phyloP scores from a whole-genome alignment of 2,113 vertebrate species.

The Glaucidium brasilianum region DNA sequence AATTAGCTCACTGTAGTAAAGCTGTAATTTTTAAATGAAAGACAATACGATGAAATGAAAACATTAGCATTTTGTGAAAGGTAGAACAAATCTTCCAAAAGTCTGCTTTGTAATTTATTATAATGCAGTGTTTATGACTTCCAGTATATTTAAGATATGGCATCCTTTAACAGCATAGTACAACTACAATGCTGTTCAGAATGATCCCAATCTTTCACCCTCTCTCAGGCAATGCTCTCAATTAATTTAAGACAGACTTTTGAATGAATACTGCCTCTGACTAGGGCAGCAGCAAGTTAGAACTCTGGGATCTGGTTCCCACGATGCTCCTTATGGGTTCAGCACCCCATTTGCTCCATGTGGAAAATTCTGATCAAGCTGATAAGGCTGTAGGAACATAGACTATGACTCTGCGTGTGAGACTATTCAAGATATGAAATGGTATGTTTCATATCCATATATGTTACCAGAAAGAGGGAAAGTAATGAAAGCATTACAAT shows the following conservation, averaged over 20 bases:
- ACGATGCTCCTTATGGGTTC: background rate
- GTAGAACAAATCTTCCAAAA: slow-evolving; percentile 72
- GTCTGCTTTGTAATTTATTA: slow-evolving; percentile 64
- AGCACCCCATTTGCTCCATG: background rate
- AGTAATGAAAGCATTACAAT: background rate
- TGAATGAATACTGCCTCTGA: background rate
- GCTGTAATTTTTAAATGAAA: slow-evolving; percentile 78
- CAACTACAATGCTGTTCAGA: background rate
- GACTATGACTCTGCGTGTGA: background rate
- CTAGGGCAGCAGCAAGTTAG: background rate
- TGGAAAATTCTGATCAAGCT: background rate
- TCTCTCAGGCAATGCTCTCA: background rate
- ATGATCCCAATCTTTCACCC: background rate
- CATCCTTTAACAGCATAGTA: background rate
- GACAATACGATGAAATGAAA: slow-evolving; percentile 63
- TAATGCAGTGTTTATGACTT: slow-evolving; percentile 45
- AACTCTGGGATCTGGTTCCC: background rate
- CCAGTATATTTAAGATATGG: slow-evolving; percentile 46
- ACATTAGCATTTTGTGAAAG: slow-evolving; percentile 74
- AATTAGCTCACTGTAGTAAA: slow-evolving; percentile 77
- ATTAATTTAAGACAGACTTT: background rate
- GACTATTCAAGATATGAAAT: background rate
- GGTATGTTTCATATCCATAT: background rate
- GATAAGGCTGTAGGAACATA: background rate
- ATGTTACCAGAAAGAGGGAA: background rate